These are phyloP conservation scores for Muscicapa striata DNA, from an alignment of 2,797 vertebrate species.

Conservation along the genomic window DNA sequence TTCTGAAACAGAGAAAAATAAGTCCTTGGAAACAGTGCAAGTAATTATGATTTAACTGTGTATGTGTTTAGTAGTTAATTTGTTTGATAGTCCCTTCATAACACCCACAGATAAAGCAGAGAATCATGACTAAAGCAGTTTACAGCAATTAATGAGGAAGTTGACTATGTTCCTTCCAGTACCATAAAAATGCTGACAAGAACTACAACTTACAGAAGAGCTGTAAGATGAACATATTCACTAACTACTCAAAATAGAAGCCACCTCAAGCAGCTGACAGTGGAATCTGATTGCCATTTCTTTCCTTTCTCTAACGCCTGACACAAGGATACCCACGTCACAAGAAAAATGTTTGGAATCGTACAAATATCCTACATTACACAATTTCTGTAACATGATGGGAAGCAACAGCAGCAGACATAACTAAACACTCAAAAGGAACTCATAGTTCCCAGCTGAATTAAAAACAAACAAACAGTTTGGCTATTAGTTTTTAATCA, in stretches of 20 bases:
- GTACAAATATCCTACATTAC: neutral
- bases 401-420: neutral
- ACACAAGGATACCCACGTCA: neutral
- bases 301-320: neutral
- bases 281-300: accelerated
- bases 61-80: neutral
- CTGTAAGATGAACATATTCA: neutral
- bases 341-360: neutral
- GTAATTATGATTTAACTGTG: neutral
- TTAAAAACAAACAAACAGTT: neutral
- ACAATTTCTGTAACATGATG: neutral
- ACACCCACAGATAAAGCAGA: neutral
- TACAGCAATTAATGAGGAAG: conserved; percentile 32
- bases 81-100: neutral
- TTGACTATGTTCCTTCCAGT: neutral
- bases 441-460: neutral
- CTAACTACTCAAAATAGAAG: conserved; percentile 9
- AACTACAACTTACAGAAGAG: neutral
- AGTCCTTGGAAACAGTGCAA: neutral
- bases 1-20: neutral
- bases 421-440: neutral
- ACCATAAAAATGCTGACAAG: conserved; percentile 35
- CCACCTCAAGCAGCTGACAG: neutral
- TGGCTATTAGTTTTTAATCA: neutral
- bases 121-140: neutral